Base-by-base conservation (phyloP, 2,888 invertebrate genomes). In the Corbicula japonica region DNA sequence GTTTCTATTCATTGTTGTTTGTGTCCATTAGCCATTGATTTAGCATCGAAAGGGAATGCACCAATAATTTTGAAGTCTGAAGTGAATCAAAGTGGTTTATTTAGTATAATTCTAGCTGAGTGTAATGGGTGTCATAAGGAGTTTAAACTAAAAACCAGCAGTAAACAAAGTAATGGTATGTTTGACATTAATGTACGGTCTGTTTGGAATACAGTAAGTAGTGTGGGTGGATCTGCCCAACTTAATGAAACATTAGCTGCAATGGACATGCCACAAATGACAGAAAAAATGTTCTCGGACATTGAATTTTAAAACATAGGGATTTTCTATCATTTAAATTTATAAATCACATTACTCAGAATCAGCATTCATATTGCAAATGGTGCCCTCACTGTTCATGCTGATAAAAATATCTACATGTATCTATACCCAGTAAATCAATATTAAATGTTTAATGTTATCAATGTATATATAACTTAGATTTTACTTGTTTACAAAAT, bases 171-270 rank as follows among this genome's bases (percentile, higher is more conserved):
- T 10, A 58, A 12, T 26, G 38, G 34, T n/a, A n/a, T n/a, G n/a
- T n/a, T n/a, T n/a, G 68, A 50, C 21, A 68, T 75, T 18, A 75
- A 61, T 61, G 70, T 76, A 6, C 44, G 58, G 6, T 70, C 71
- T 34, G 60, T 76, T 1, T 66, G 71, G 76, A 60, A 52, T 23
- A 60, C 35, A 28, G 54, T 76, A 58, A 46, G 38, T 6, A 41
- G 38, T 34, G 71, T 71, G 35, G 60, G 71, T 18, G 71, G 71
- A 8, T 18, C 44, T 10, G 8, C 63, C 8, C n/a, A 65, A 26
- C 23, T 71, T n/a, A 52, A 63, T 46, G 76, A 76, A 54, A 34
- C 28, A 12, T 21, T 71, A 38, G 38, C 48, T 4, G 61, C 74
- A 21, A 56, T 77, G 30, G 50, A 48, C 18, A 41, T 73, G 3